Percentiles rank a stretch among this genome's conserved stretches.
Conservation (phyloP, 2,113 vertebrate species). For the Ariopsis seemanni region DNA sequence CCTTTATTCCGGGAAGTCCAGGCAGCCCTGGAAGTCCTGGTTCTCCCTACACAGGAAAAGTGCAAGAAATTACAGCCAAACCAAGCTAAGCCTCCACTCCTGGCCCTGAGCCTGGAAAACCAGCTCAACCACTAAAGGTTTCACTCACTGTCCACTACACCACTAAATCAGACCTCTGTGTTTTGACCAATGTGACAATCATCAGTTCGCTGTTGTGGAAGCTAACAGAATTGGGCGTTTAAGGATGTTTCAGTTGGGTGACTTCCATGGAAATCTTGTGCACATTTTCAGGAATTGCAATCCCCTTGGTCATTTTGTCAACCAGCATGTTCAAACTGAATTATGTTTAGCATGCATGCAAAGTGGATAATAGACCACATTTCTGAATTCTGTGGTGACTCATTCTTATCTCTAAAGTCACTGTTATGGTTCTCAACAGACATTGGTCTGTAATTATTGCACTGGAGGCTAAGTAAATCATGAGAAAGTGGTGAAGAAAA, state of each 20-base stretch:
- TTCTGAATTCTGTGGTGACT: constrained; percentile 13
- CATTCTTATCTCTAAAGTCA: constrained; percentile 29
- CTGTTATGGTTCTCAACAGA: constrained; percentile 23
- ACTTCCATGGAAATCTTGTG: constrained; percentile 38
- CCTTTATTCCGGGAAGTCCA: constrained; percentile 99
- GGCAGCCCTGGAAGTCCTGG: constrained; percentile 99
- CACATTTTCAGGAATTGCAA: constrained; percentile 22
- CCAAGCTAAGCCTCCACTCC: constrained; percentile 67
- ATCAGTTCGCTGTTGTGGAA: constrained; percentile 31
- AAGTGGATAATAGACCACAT: constrained; percentile 34
- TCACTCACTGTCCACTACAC: constrained; percentile 43
- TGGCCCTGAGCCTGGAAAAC: constrained; percentile 51
- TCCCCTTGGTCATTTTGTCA: constrained; percentile 28
- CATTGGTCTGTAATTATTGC: constrained; percentile 47
- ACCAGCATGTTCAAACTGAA: constrained; percentile 34
- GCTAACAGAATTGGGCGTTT: constrained; percentile 24
- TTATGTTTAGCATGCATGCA: constrained; percentile 38
- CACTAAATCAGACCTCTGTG: constrained; percentile 36
- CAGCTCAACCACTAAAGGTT: constrained; percentile 51
- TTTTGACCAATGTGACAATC: constrained; percentile 43
- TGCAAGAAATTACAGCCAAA: constrained; percentile 86
- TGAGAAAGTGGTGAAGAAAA: constrained; percentile 57
- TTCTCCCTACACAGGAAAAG: constrained; percentile 97
- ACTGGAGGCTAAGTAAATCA: constrained; percentile 41
- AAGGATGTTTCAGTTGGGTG: constrained; percentile 41